These are phyloP conservation scores for Microvelia longipes DNA, from an alignment of 1,140 invertebrate genomes.

Conservation along the genomic window DNA sequence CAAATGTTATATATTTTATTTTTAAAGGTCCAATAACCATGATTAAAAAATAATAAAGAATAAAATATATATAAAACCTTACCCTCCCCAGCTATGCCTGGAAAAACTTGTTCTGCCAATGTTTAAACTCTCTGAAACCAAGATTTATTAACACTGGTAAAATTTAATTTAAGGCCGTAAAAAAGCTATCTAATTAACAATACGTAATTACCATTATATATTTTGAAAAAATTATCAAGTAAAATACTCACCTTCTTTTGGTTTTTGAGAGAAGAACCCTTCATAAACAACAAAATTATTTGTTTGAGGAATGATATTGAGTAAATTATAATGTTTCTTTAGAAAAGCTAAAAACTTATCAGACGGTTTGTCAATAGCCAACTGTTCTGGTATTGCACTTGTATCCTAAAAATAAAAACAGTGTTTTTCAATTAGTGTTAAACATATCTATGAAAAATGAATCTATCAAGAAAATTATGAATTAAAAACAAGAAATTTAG, in stretches of 20 bases:
- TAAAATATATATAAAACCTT: not conserved
- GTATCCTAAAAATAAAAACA: constrained; percentile 42
- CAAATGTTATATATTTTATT: too few species aligned
- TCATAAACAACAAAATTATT: constrained; percentile 80
- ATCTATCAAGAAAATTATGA: too few species aligned
- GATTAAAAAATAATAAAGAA: constrained; percentile 1
- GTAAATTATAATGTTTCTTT: constrained; percentile 62
- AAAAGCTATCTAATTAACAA: too few species aligned
- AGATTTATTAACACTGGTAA: too few species aligned
- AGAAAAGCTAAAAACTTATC: constrained; percentile 73
- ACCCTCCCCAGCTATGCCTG: not conserved
- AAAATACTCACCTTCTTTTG: not conserved
- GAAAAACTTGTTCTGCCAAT: constrained; percentile 21
- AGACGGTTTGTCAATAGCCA: constrained; percentile 81
- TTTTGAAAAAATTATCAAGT: too few species aligned
- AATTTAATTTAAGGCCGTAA: too few species aligned
- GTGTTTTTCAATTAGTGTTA: too few species aligned
- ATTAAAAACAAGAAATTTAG: too few species aligned
- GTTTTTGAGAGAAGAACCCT: constrained; percentile 51
- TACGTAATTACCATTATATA: too few species aligned
- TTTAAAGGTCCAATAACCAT: not conserved
- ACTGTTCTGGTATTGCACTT: constrained; percentile 46
- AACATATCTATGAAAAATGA: too few species aligned
- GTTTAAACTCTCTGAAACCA: not conserved
- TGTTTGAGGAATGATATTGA: constrained; percentile 54